Conservation (phyloP, 53 echinoderm and acorn worm genomes). For the Echinarachnius parma region DNA sequence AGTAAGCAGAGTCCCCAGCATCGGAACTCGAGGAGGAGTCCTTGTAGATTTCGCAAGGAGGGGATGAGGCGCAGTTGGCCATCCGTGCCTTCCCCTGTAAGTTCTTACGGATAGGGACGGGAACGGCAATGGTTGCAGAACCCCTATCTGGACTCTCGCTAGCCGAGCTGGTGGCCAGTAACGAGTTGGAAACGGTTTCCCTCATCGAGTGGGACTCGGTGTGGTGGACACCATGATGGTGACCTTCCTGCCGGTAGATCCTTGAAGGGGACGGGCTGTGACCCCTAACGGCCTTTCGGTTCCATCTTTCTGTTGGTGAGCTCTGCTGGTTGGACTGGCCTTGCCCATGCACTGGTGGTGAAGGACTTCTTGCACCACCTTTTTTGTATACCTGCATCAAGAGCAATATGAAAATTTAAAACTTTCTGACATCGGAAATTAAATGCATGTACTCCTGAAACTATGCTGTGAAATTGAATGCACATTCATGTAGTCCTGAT, state of each 20-base stretch:
- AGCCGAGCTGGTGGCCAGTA: not conserved
- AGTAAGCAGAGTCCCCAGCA: not conserved
- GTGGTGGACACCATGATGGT: too few relatives aligned
- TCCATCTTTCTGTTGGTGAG: constrained; percentile 48
- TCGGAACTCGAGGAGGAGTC: constrained; percentile 19
- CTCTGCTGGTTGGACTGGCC: not conserved
- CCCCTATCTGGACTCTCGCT: constrained; percentile 11
- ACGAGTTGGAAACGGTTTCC: not conserved
- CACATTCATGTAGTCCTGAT: not conserved
- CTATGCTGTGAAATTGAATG: too few relatives aligned
- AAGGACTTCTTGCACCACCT: constrained; percentile 23
- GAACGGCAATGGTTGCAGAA: constrained; percentile 34
- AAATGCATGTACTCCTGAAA: too few relatives aligned
- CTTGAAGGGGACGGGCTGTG: constrained; percentile 44
- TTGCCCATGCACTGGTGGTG: constrained; percentile 17
- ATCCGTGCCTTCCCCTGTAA: constrained; percentile 14
- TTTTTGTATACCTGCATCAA: constrained; percentile 16
- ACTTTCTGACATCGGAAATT: too few relatives aligned
- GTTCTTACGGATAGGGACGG: constrained; percentile 17
- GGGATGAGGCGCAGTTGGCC: constrained; percentile 41
- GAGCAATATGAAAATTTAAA: not conserved
- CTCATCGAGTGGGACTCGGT: not conserved
- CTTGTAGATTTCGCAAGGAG: constrained; percentile 17
- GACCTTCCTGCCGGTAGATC: constrained; percentile 13
- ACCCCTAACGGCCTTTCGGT: constrained; percentile 56